Evolutionary conservation across 2,113 vertebrate species (phyloP), one percentile per base, ranked within the genome.

Genomic region (Gymnobelideus leadbeateri): DNA sequence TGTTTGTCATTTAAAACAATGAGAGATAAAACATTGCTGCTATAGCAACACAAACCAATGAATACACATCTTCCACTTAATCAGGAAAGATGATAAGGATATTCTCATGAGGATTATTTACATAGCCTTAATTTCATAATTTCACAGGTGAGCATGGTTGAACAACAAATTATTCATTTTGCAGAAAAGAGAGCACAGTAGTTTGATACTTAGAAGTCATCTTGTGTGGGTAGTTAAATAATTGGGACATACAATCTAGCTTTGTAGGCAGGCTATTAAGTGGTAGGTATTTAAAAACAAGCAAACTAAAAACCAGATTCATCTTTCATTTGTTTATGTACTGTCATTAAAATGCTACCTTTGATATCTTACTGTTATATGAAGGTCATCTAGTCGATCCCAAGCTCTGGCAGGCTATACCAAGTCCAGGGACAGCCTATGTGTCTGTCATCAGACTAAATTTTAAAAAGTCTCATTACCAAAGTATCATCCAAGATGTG

Each of bases 121-220:
- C 95, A 50, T 92, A 28, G 92, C 51, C 96, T 97, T 95, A 89
- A 61, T 94, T 95, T 97, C 96, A 96, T 96, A 96, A 95, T 94
- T 96, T 95, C 89, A 94, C 43, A 97, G 68, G 68, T 95, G 97
- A 25, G 92, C 53, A 51, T 97, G 97, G 97, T 95, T 97, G 94
- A 96, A 97, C 95, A 96, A 96, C 61, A 92, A 98, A 95, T 96
- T 98, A 96, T 57, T 96, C 55, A 54, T 96, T 94, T 94, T 93
- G 77, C 89, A 94, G 90, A 93, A 68, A 89, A 96, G 89, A 90
- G 53, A 16, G 46, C 77, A 21, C 25, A 89, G 16, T 31, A 61
- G 92, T 90, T 97, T 57, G 93, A 95, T 97, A 97, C 57, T 95
- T 93, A 96, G 96, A 91, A 95, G 93, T 77, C 89, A 93, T 93